Base-by-base conservation (phyloP, 2,113 vertebrate genomes). In the Microcebus griseorufus region DNA sequence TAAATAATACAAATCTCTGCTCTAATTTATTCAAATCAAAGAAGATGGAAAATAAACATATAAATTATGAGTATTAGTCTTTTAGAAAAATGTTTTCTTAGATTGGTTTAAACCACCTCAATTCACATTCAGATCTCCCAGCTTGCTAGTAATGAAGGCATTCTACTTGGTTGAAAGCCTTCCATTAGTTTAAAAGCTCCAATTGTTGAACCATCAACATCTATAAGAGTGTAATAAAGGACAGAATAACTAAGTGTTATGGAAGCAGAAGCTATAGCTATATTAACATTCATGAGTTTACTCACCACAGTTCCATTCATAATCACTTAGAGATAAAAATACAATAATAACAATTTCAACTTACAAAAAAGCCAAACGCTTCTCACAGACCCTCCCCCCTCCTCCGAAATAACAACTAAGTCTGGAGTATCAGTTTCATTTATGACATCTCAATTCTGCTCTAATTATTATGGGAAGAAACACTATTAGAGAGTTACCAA, bases 181-280 rank as follows among this genome's bases (percentile, higher is more conserved):
- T 97, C 95, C 90, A 95, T 98, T 97, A 96, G 84, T 95, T 97
- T 98, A 97, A 98, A 98, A 98, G 96, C 95, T 97, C 78, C 92
- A 95, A 96, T 97, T 98, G 96, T 97, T 90, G 88, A 97, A 95
- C 91, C 91, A 97, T 98, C 96, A 94, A 82, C 0, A 1, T 88
- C 94, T 88, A 80, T 88, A 95, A 88, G 84, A 79, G 67, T 78
- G 67, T 86, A 93, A 96, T 97, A 95, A 93, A 97, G 88, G 93
- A 88, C 7, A 76, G 60, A 94, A 85, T 89, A 96, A 97, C 91
- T 90, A 96, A 97, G 58, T 96, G 92, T 90, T 95, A 95, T 60
- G 20, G 81, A 97, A 96, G 73, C 4, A 0, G 95, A 96, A 94
- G 72, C 62, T 88, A 42, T 80, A 88, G 89, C 62, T 65, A 90